Percentiles rank a stretch among this genome's conserved stretches.
phyloP scores from a whole-genome alignment of 2,113 vertebrate genomes.

The Microtus richardsoni region DNA sequence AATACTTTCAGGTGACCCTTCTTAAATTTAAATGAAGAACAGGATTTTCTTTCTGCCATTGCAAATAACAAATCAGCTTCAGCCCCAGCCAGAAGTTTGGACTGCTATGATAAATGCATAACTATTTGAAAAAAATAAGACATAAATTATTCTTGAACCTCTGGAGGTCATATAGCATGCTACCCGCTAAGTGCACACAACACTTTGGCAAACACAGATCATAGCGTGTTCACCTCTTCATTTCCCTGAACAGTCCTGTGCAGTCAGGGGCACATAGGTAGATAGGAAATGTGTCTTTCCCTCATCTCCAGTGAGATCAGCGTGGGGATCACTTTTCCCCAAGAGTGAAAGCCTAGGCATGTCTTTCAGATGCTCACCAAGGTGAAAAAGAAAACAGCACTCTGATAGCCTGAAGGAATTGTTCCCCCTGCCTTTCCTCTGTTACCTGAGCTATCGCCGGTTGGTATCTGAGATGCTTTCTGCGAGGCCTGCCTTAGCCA shows the following conservation, averaged over 20 bases:
- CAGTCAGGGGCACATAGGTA: constrained; percentile 6
- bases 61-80: constrained; percentile 40
- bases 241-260: constrained; percentile 8
- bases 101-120: neutral
- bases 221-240: neutral
- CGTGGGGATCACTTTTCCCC: constrained; percentile 69
- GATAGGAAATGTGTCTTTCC: neutral
- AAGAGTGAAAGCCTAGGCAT: constrained; percentile 53
- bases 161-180: neutral
- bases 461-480: constrained; percentile 70
- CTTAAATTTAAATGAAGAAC: constrained; percentile 30
- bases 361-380: constrained; percentile 75
- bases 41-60: constrained; percentile 11
- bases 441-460: constrained; percentile 54
- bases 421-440: constrained; percentile 55
- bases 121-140: neutral
- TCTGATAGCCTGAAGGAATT: constrained; percentile 67
- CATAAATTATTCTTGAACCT: neutral
- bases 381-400: constrained; percentile 71
- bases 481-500: constrained; percentile 42
- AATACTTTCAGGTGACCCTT: neutral
- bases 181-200: neutral
- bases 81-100: neutral
- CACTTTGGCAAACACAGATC: neutral
- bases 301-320: constrained; percentile 53